phyloP scores from a whole-genome alignment of 2,888 invertebrate species.

The Campopleginae sp. region DNA sequence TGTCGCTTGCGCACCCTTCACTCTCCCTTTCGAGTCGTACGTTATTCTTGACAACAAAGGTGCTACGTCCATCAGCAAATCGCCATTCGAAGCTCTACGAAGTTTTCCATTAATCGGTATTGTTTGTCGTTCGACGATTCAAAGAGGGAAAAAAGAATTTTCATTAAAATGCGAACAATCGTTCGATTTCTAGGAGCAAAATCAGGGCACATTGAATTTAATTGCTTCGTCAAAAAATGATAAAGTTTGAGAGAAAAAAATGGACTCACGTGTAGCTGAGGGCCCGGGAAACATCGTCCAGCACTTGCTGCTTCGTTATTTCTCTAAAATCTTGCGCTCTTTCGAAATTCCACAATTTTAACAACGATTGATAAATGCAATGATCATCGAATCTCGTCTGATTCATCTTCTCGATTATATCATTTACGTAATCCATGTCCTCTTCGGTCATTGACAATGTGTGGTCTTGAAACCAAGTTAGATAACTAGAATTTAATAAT shows the following conservation, averaged over 20 bases:
- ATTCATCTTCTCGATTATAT: conserved; percentile 73
- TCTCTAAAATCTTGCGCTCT: conserved; percentile 68
- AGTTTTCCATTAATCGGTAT: not conserved
- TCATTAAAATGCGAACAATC: too few species aligned
- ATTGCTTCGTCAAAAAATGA: too few species aligned
- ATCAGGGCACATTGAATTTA: too few species aligned
- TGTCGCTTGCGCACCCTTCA: conserved; percentile 80
- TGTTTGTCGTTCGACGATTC: not conserved
- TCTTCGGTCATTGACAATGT: conserved; percentile 56
- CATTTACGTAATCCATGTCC: conserved; percentile 68
- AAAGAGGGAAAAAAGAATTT: too few species aligned
- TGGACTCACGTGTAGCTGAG: conserved; percentile 75
- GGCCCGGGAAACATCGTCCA: conserved; percentile 76
- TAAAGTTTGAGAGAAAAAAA: not conserved
- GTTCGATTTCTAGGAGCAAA: too few species aligned
- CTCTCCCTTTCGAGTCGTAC: conserved; percentile 74
- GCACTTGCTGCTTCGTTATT: conserved; percentile 73
- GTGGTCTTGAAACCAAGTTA: conserved; percentile 79
- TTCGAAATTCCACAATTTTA: conserved; percentile 77
- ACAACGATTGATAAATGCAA: conserved; percentile 81
- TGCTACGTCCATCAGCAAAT: conserved; percentile 76
- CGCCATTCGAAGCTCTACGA: conserved; percentile 60
- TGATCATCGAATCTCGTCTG: conserved; percentile 73
- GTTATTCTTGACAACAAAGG: conserved; percentile 78
- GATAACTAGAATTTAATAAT: conserved; percentile 73